Evolutionary conservation across 2,797 vertebrate genomes (phyloP), one percentile per base, ranked within the genome.

Genomic region (Eleutherodactylus coqui): DNA sequence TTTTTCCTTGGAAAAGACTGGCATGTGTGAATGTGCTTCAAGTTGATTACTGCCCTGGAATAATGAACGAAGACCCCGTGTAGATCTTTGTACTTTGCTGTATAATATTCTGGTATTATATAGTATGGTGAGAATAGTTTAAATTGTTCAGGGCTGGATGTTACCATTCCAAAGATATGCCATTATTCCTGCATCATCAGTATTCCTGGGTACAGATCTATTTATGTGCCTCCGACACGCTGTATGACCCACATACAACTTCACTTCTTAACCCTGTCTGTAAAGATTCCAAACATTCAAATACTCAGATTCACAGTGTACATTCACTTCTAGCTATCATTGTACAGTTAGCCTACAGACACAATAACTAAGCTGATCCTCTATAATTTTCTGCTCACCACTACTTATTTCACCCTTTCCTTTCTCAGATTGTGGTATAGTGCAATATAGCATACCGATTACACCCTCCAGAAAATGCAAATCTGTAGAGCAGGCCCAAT

Each of bases 181-280:
- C 55, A 10, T 21, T 34, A 34, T 67, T 19, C 16, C 16, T 34
- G 29, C 62, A 67, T 67, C 62, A 67, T 67, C 29, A 67, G 16
- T 69, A 32, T 69, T 69, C 34, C 32, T 36, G 32, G 64, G 34
- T 38, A 69, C 17, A 21, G 64, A 69, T 21, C 64, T 69, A 69
- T 69, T 69, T 69, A 36, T 69, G 64, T 36, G 29, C 32, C 34
- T 38, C 29, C 34, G 6, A 69, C 64, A 32, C 21, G 32, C 34
- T 69, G 32, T 34, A 36, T 69, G 64, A 69, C 17, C 34, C 64
- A 69, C 34, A 69, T 21, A 69, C 62, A 67, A 67, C 62, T 21
- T 34, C 14, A 64, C 4, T 34, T 21, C 34, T 69, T 38, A 67
- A 36, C 29, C 29, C 14, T 64, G 27, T 34, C 29, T 64, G 17